These are phyloP conservation scores for Molanna angustata DNA, from an alignment of 2,888 invertebrate genomes.

Conservation along the genomic window DNA sequence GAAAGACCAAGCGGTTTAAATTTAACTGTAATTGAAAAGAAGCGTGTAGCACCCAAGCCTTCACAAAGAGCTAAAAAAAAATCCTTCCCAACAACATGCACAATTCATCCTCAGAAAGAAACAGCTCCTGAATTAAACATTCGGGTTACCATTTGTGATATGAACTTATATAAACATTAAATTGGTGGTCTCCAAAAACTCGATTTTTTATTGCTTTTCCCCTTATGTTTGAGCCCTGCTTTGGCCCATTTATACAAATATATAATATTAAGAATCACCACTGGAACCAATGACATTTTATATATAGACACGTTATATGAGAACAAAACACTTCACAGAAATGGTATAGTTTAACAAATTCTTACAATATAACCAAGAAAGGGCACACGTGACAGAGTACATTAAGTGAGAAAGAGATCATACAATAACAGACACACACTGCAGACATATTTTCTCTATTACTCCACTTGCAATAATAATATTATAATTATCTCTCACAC, in stretches of 20 bases:
- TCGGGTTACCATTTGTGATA: not conserved
- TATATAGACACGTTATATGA: no score
- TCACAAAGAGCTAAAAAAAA: not conserved
- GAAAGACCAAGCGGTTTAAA: not conserved
- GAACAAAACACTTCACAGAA: no score
- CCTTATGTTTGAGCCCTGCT: not conserved
- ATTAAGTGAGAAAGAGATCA: no score
- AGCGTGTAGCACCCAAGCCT: not conserved
- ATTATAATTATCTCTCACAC: no score
- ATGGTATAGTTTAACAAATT: no score
- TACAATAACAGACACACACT: no score
- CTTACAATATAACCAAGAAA: no score
- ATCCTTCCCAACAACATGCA: not conserved
- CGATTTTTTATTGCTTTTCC: not conserved
- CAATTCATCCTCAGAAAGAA: not conserved
- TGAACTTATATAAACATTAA: not conserved
- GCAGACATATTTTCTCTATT: no score
- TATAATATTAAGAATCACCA: not conserved
- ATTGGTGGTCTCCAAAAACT: no score
- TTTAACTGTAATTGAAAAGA: slow-evolving; percentile 1
- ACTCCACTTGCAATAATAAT: no score
- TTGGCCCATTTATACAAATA: slow-evolving; percentile 6
- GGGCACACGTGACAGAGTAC: no score
- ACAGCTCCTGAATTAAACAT: not conserved
- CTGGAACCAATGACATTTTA: no score